Base-by-base conservation (phyloP, 2,113 vertebrate species). In the Peromyscus maniculatus region DNA sequence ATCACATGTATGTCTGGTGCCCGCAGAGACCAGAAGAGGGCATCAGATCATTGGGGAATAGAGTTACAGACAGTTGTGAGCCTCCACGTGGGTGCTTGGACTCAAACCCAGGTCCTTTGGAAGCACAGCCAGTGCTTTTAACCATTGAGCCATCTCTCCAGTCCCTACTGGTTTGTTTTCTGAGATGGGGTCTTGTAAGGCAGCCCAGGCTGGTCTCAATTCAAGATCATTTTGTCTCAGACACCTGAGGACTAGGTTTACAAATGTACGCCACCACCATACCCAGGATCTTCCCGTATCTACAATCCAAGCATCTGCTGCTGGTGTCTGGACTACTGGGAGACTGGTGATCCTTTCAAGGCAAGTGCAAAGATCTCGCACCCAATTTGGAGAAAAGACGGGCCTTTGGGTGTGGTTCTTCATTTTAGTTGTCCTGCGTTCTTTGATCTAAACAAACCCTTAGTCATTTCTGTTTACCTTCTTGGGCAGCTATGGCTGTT, bases 401-500 rank as follows among this genome's bases (percentile, higher is more conserved):
- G 28, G 84, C 72, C 91, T 86, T 72, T 78, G 79, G 62, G 64
- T 74, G 10, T 83, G 55, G 9, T n/a, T 91, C 55, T 96, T 93
- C 93, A 62, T 97, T 59, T 80, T 88, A 92, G 87, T 39, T 77
- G 59, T 33, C 13, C 33, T 75, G 89, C 67, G 5, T 82, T 91
- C 59, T 87, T 64, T 7, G 55, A 36, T 88, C 55, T 84, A 55
- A n/a, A n/a, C 92, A 17, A 87, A 88, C 87, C 91, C 62, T 57
- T 74, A 57, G 62, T 52, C 52, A 24, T 33, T 43, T 24, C 24
- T 46, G 3, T 93, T 92, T 91, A 52, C 36, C 6, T 86, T 88
- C 55, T 91, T 43, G 43, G 31, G 15, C 88, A 91, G 17, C 77
- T 46, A 43, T 55, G 39, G 57, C 66, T 75, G 10, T 92, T 91